Conservation (phyloP, 2,113 vertebrate species). For the Oenanthe oenanthe region DNA sequence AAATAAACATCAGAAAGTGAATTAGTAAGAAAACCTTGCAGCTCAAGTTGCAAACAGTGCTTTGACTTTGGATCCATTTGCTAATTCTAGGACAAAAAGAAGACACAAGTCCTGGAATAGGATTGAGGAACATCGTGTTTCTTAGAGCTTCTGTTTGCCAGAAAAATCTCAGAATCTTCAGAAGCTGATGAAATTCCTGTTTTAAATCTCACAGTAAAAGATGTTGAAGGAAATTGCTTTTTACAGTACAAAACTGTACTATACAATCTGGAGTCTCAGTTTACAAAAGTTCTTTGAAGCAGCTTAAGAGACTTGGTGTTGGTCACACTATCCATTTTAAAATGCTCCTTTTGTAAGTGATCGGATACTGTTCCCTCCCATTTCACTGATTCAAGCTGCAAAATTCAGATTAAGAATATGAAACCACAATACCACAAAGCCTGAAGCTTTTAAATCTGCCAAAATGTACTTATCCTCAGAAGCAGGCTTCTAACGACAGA, state of each 20-base stretch:
- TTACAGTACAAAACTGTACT: neutral
- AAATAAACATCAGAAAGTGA: neutral
- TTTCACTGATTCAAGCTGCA: constrained; percentile 26
- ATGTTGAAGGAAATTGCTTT: constrained; percentile 6
- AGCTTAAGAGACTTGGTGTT: constrained; percentile 22
- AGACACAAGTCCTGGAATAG: neutral
- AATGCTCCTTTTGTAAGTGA: constrained; percentile 15
- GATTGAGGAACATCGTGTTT: neutral
- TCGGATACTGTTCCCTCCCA: neutral
- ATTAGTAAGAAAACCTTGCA: neutral
- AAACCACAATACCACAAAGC: constrained; percentile 37
- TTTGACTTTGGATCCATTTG: neutral
- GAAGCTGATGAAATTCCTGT: neutral
- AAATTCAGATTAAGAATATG: constrained; percentile 45
- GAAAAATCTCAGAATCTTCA: constrained; percentile 6
- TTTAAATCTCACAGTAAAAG: neutral
- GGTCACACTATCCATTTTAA: constrained; percentile 15
- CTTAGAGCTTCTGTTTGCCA: neutral
- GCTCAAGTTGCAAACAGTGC: neutral
- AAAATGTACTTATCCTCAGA: constrained; percentile 23
- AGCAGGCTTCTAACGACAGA: neutral
- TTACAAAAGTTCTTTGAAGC: constrained; percentile 43
- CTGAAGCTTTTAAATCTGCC: constrained; percentile 26
- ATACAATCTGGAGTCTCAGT: constrained; percentile 8
- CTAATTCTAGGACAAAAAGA: neutral